Conservation (phyloP, 1,140 invertebrate genomes). For the Pygmarrhopalites habei region DNA sequence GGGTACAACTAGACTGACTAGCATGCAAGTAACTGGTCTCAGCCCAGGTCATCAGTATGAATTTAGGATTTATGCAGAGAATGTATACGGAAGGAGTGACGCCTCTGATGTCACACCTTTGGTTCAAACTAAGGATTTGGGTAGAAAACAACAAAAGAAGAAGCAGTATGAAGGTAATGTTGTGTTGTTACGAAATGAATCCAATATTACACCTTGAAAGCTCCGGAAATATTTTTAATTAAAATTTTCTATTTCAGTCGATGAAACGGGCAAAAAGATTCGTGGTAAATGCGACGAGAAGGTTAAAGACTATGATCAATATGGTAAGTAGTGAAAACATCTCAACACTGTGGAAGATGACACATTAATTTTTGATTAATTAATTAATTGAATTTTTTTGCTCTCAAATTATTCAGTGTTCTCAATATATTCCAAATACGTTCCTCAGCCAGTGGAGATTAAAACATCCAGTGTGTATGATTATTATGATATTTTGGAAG, state of each 20-base stretch:
- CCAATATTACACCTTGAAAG: too few relatives aligned
- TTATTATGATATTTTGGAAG: slow-evolving; percentile 96
- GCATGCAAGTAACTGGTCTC: slow-evolving; percentile 77
- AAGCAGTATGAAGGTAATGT: slow-evolving; percentile 59
- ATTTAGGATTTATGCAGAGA: slow-evolving; percentile 83
- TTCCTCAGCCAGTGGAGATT: slow-evolving; percentile 93
- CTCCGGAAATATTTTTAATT: too few relatives aligned
- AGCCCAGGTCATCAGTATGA: slow-evolving; percentile 89
- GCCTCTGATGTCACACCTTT: slow-evolving; percentile 75
- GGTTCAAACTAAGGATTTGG: slow-evolving; percentile 72
- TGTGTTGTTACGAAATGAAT: too few relatives aligned
- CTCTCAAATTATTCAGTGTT: slow-evolving; percentile 59
- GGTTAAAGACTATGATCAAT: slow-evolving; percentile 92
- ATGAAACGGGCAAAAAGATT: slow-evolving; percentile 86
- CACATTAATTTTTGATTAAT: neutral
- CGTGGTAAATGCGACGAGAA: slow-evolving; percentile 81
- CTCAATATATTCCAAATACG: slow-evolving; percentile 93
- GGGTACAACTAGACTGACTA: slow-evolving; percentile 84
- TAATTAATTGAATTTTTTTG: slow-evolving; percentile 17
- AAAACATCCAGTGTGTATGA: slow-evolving; percentile 92
- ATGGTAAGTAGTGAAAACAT: slow-evolving; percentile 61
- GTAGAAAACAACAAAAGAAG: slow-evolving; percentile 67
- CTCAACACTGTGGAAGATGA: too few relatives aligned
- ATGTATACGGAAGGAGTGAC: slow-evolving; percentile 91
- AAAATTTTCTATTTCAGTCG: slow-evolving; percentile 51